Conservation (phyloP, 2,888 invertebrate species). For the Ochlodes sylvanus region DNA sequence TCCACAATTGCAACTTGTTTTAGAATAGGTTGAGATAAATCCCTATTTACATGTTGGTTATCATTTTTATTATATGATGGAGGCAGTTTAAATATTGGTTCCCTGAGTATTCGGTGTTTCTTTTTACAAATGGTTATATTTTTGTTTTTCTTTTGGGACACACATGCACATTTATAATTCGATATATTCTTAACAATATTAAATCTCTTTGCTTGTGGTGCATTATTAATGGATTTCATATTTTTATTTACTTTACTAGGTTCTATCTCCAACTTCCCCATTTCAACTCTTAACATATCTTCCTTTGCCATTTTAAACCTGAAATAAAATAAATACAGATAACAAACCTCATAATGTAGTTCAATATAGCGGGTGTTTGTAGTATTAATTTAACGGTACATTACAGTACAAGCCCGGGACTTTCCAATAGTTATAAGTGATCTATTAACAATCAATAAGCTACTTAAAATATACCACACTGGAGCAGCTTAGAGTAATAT, state of each 20-base stretch:
- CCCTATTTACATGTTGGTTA: slow-evolving; percentile 47
- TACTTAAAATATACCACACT: too few relatives aligned
- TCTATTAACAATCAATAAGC: too few relatives aligned
- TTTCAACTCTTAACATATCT: slow-evolving; percentile 80
- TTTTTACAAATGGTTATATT: slow-evolving; percentile 65
- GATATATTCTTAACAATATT: slow-evolving; percentile 43
- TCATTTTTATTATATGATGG: slow-evolving; percentile 53
- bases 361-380: too few relatives aligned
- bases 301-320: slow-evolving; percentile 67
- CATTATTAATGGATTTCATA: slow-evolving; percentile 53
- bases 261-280: slow-evolving; percentile 85
- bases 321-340: slow-evolving; percentile 10
- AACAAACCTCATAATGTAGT: too few relatives aligned
- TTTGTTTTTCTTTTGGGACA: slow-evolving; percentile 55
- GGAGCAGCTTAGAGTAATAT: too few relatives aligned
- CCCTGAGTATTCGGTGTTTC: slow-evolving; percentile 80
- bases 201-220: slow-evolving; percentile 45
- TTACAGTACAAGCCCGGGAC: too few relatives aligned
- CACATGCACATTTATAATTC: slow-evolving; percentile 64
- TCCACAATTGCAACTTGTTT: slow-evolving; percentile 53
- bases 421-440: too few relatives aligned
- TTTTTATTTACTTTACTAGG: slow-evolving; percentile 61
- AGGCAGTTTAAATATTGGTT: slow-evolving; percentile 83
- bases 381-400: too few relatives aligned
- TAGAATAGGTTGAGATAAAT: slow-evolving; percentile 37